Evolutionary conservation across 2,797 vertebrate species (phyloP).

Genomic region (Aselliscus stoliczkanus): DNA sequence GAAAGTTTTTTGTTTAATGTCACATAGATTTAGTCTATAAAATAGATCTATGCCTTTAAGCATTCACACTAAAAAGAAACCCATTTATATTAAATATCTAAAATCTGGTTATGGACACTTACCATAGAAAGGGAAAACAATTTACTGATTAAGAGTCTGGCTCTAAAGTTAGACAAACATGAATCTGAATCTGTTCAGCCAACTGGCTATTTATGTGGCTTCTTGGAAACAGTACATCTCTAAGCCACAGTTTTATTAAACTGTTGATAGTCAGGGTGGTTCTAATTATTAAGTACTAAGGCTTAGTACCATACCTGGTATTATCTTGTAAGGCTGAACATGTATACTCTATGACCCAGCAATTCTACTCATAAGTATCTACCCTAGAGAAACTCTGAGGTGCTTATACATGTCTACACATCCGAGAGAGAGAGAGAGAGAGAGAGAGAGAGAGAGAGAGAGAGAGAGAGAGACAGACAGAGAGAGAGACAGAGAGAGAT

Average conservation of each 20-base stretch:
- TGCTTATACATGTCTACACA: not conserved
- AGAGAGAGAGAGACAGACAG: too few relatives aligned
- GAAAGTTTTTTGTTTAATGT: conserved; percentile 30
- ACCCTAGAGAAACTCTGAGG: not conserved
- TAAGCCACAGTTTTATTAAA: conserved; percentile 8
- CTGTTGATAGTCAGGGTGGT: not conserved
- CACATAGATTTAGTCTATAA: not conserved
- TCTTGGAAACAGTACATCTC: not conserved
- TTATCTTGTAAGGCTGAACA: not conserved
- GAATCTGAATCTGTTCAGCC: not conserved
- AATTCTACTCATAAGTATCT: not conserved
- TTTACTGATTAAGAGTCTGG: not conserved
- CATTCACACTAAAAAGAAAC: conserved; percentile 11
- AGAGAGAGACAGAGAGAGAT: not conserved
- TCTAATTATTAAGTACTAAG: conserved; percentile 26
- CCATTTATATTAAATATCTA: not conserved
- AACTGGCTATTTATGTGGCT: not conserved
- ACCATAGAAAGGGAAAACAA: conserved; percentile 19
- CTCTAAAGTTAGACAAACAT: conserved; percentile 13
- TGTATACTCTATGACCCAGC: not conserved
- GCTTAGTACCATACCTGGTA: not conserved
- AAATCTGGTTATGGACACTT: not conserved
- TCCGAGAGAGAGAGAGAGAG: not conserved
- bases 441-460: too few relatives aligned
- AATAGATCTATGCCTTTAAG: conserved; percentile 4